Conservation (phyloP, 2,113 vertebrate genomes). For the Mustelus asterias region DNA sequence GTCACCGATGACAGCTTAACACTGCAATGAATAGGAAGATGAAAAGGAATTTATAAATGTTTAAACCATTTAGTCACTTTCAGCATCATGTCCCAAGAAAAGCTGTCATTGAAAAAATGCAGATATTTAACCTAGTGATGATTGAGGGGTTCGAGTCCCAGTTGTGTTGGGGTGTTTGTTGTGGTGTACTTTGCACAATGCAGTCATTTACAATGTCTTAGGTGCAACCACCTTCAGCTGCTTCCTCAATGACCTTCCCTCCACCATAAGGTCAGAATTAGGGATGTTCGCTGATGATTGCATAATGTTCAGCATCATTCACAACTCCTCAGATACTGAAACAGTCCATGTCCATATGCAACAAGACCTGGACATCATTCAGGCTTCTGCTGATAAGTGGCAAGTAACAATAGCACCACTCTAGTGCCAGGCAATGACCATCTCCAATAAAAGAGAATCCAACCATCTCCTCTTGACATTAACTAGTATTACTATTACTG, state of each 20-base stretch:
- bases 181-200: neutral
- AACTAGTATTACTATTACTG: no score
- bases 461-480: no score
- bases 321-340: neutral
- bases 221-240: neutral
- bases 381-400: neutral
- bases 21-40: neutral
- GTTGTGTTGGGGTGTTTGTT: neutral
- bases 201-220: neutral
- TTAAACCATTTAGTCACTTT: neutral
- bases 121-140: neutral
- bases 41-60: neutral
- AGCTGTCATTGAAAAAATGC: neutral
- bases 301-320: neutral
- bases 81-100: neutral
- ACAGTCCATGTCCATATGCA: neutral
- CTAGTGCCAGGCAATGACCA: no score
- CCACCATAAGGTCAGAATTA: neutral
- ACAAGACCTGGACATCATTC: neutral
- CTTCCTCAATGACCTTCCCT: no score
- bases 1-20: neutral
- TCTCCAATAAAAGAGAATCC: no score
- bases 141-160: neutral
- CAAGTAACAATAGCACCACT: no score
- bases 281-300: neutral